A percentile compares a stretch with the other conserved stretches of the same genome.
These are phyloP conservation scores for Pseudochromis fuscus DNA, from an alignment of 2,797 vertebrate genomes.

Conservation along the genomic window DNA sequence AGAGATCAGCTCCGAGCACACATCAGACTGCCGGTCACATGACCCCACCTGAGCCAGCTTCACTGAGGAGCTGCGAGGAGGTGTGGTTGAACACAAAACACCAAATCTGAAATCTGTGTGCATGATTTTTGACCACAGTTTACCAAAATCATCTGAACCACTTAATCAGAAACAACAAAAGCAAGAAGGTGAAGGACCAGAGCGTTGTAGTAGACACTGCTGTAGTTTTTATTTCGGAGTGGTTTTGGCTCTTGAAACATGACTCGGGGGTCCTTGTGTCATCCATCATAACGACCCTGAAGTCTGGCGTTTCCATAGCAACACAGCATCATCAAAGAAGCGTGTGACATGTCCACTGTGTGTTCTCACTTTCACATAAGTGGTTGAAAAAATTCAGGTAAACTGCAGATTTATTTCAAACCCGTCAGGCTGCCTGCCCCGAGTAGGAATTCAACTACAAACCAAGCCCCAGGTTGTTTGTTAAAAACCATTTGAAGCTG, in stretches of 20 bases:
- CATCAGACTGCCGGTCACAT: no score
- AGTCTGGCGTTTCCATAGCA: not conserved
- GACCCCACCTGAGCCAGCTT: not conserved
- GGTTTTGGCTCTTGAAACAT: not conserved
- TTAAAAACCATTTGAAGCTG: conserved; percentile 6
- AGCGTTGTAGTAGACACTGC: no score
- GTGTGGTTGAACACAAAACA: not conserved
- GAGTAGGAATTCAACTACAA: not conserved
- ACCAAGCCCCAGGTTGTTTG: conserved; percentile 7
- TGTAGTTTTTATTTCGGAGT: not conserved
- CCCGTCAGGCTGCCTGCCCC: no score
- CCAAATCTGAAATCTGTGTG: not conserved
- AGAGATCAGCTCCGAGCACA: no score
- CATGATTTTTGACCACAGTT: no score
- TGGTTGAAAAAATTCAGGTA: not conserved
- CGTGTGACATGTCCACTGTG: no score
- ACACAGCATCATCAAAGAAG: no score
- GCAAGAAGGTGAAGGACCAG: not conserved
- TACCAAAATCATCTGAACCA: not conserved
- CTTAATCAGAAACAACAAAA: not conserved
- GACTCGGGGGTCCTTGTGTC: not conserved
- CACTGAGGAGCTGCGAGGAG: not conserved
- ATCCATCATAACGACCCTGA: not conserved
- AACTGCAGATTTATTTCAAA: not conserved
- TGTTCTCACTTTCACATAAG: not conserved